These are phyloP conservation scores for Acholoe squamosa DNA, from an alignment of 2,888 invertebrate species.

Conservation along the genomic window DNA sequence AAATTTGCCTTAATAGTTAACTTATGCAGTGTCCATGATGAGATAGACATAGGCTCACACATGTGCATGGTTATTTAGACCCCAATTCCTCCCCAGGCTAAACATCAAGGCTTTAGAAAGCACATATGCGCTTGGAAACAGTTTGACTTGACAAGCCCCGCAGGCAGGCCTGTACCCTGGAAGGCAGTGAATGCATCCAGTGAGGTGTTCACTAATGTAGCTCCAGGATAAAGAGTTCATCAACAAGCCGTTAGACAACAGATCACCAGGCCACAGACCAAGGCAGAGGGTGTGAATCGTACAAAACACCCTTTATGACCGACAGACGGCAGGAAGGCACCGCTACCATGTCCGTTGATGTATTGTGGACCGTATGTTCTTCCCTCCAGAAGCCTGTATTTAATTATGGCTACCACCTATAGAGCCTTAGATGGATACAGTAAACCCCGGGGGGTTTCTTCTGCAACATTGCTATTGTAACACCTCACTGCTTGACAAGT, in stretches of 20 bases:
- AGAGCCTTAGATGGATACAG: background rate
- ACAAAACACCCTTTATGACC: conserved; percentile 32
- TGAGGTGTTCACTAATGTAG: conserved; percentile 55
- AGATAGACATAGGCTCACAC: too few species aligned
- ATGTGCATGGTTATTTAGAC: too few species aligned
- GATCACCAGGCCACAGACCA: background rate
- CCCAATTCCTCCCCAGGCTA: background rate
- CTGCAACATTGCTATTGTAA: conserved; percentile 27
- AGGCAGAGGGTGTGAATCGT: background rate
- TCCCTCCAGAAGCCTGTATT: background rate
- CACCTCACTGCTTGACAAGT: background rate
- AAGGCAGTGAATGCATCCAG: conserved; percentile 9
- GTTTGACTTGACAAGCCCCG: background rate
- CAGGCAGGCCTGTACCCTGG: background rate
- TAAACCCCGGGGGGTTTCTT: background rate
- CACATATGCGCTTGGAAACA: conserved; percentile 35
- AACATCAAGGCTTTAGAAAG: conserved; percentile 29
- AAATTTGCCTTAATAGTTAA: too few species aligned
- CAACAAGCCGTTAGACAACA: conserved; percentile 57
- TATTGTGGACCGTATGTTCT: conserved; percentile 49
- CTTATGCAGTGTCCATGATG: too few species aligned
- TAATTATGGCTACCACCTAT: conserved; percentile 22
- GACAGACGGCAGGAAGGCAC: conserved; percentile 25
- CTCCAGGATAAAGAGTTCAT: conserved; percentile 48
- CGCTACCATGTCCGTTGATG: conserved; percentile 35